These are phyloP conservation scores for Cuculus canorus DNA, from an alignment of 2,797 vertebrate species.

Conservation along the genomic window DNA sequence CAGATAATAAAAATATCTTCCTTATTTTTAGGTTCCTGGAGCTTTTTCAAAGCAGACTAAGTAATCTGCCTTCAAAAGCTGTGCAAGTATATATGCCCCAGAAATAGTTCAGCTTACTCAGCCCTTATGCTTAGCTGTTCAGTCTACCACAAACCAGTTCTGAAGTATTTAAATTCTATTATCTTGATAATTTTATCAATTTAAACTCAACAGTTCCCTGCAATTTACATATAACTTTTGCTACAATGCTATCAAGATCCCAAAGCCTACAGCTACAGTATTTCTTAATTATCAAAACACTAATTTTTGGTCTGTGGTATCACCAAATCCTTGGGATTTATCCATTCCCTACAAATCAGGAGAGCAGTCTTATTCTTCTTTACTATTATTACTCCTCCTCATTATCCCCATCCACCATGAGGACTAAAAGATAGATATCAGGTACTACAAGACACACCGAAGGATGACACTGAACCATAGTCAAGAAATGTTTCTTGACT, in stretches of 20 bases:
- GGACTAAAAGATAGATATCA: background rate
- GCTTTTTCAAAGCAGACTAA: background rate
- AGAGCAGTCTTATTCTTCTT: background rate
- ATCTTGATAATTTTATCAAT: background rate
- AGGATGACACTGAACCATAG: background rate
- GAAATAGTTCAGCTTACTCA: background rate
- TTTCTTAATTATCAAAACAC: background rate
- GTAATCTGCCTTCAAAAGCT: background rate
- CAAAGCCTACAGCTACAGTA: background rate
- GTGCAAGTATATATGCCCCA: background rate
- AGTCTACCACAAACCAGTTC: background rate
- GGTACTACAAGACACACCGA: background rate
- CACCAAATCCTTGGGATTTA: background rate
- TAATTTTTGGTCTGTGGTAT: background rate
- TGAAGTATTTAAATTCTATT: background rate
- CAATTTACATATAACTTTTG: background rate
- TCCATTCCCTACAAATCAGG: background rate
- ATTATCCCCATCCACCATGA: background rate
- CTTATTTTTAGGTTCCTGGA: background rate
- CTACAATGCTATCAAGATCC: background rate
- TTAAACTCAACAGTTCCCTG: background rate
- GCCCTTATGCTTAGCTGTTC: background rate
- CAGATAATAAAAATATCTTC: background rate
- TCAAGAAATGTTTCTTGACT: background rate
- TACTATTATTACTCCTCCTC: background rate